Evolutionary conservation across 2,888 invertebrate species (phyloP), one percentile per base, ranked within the genome.

Genomic region (Lasius platythorax): DNA sequence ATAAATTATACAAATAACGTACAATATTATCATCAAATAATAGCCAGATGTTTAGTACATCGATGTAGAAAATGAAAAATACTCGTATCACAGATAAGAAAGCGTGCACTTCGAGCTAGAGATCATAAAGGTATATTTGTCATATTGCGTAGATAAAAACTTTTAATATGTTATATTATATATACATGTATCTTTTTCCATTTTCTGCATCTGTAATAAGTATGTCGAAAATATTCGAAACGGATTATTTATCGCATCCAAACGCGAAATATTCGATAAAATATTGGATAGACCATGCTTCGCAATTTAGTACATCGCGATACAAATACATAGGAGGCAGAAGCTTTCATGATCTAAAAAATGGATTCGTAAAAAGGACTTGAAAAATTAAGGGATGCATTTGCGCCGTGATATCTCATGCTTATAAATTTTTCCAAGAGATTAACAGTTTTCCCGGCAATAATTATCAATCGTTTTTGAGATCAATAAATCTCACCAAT

Each of bases 271-370:
- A 33, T 75, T 75, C 9, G n/a, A 33, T 66, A 66, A 75, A 50
- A 66, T 33, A 30, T 30, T 43, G 18, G 4, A 50, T 33, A 18
- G 6, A 75, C 15, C 2, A 53, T 53, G 5, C 15, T 23, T 43
- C 1, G 6, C n/a, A 2, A n/a, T 46, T 87, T 67, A 86, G 15
- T 83, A 84, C 46, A 82, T 67, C 11, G 88, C 11, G 88, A 79
- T 23, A 90, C 68, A 0, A 88, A 89, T 11, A 89, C 79, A n/a
- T 88, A 89, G 0, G 88, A 90, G 12, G 61, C 85, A n/a, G 87
- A 88, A 33, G 88, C 85, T 56, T 88, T 89, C 73, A 90, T 76
- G 43, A 90, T 87, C 88, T 90, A 53, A 87, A 87, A 58, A 78
- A 58, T 58, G 0, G 11, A 15, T 78, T 30, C 1, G 2, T 1